Evolutionary conservation across 2,888 invertebrate genomes (phyloP), one percentile per base, ranked within the genome.

Genomic region (Diarsia dahlii): DNA sequence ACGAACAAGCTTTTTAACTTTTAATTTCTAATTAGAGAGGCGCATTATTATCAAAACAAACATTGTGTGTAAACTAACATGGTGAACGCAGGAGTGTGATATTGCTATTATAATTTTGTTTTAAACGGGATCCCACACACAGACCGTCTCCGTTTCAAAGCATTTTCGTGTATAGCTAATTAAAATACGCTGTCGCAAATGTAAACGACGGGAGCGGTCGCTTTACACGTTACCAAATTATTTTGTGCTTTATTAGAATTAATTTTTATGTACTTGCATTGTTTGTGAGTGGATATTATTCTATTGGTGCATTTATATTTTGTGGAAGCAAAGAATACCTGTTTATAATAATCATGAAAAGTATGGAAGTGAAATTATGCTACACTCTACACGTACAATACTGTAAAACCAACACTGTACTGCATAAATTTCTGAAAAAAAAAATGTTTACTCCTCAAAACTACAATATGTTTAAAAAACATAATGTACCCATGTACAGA

Each of bases 161-260:
- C 95, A 95, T 96, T 96, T 94, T 94, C 96, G 91, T 96, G 96
- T 96, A 96, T 95, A 90, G 93, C 95, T 96, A 96, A 96, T 96
- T 96, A 95, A 95, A 96, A 96, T 95, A 94, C 94, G 95, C 94
- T 95, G 95, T 94, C 90, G 91, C 91, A 88, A 91, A 91, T 91
- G 90, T 91, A 91, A 92, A 92, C 92, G 91, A 88, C 87, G 84
- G 90, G 87, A 83, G 92, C 89, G 93, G 92, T 90, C 92, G 88
- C 85, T 90, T 89, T 89, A 90, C 88, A 90, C 82, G 90, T 89
- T 90, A 89, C 86, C 87, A 89, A 85, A 84, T 94, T 93, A 93
- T 94, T 91, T 90, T 91, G 87, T 91, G 91, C 91, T 91, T 92
- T 92, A 93, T 94, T 92, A 91, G 92, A 93, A 93, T 95, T 90